These are phyloP conservation scores for Mylabris phalerata DNA, from an alignment of 1,140 invertebrate species.

Conservation along the genomic window DNA sequence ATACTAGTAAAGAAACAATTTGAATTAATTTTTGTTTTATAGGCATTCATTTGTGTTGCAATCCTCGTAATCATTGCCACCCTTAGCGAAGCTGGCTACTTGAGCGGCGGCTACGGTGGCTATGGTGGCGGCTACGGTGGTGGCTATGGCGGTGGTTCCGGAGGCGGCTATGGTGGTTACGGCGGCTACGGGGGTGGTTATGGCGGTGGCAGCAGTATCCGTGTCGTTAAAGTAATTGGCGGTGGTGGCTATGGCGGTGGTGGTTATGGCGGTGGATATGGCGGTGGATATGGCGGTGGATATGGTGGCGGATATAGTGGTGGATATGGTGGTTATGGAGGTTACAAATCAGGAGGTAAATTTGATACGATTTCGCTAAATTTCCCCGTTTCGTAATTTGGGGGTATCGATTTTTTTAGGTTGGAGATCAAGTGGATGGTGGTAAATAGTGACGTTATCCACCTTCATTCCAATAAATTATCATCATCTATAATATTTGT, in stretches of 20 bases:
- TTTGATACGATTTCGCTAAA: too few relatives aligned
- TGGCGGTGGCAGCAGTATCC: background rate
- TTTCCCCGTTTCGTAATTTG: too few relatives aligned
- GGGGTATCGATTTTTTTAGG: too few relatives aligned
- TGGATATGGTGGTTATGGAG: too few relatives aligned
- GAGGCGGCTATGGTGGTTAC: background rate
- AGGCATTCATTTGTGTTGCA: slow-evolving; percentile 1
- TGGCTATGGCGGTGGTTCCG: slow-evolving; percentile 7
- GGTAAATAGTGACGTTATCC: too few relatives aligned
- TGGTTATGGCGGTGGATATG: slow-evolving; percentile 1
- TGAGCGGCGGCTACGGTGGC: slow-evolving; percentile 15
- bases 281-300: slow-evolving; percentile 4
- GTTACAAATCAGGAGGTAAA: too few relatives aligned
- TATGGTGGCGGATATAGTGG: too few relatives aligned
- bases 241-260: slow-evolving; percentile 3
- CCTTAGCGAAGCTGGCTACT: slow-evolving; percentile 12
- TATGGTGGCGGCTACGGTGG: slow-evolving; percentile 7
- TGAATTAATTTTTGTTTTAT: background rate
- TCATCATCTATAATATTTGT: too few relatives aligned
- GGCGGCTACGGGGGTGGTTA: slow-evolving; percentile 3
- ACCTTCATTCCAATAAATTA: too few relatives aligned
- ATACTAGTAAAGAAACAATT: too few relatives aligned
- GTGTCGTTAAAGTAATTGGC: background rate
- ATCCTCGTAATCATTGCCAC: slow-evolving; percentile 1
- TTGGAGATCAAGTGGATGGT: too few relatives aligned